Conservation (phyloP, 2,888 invertebrate genomes). For the Odontocerum albicorne region DNA sequence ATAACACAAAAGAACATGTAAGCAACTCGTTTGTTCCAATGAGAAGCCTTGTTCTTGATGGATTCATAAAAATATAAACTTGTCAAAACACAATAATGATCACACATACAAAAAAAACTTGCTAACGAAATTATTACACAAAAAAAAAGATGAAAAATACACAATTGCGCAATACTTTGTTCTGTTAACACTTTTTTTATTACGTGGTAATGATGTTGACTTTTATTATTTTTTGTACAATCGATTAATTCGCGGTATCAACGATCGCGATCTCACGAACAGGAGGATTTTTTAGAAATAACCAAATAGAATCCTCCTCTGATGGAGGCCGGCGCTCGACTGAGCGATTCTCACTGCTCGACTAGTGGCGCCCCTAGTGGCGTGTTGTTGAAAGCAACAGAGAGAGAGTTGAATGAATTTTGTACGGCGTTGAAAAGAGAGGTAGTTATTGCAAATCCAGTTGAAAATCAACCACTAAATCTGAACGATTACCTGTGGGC, state of each 20-base stretch:
- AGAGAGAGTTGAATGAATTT: not conserved
- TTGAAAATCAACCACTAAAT: slow-evolving; percentile 10
- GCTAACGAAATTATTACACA: not conserved
- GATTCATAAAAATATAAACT: too few species aligned
- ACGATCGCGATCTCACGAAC: slow-evolving; percentile 22
- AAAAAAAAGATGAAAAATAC: not conserved
- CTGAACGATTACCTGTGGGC: not conserved
- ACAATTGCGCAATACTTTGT: slow-evolving; percentile 1
- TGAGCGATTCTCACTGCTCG: slow-evolving; percentile 18
- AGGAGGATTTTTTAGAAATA: not conserved
- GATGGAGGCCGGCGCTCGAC: slow-evolving; percentile 25
- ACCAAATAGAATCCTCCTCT: not conserved
- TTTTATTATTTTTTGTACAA: slow-evolving; percentile 7
- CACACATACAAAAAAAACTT: not conserved
- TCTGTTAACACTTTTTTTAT: slow-evolving; percentile 8
- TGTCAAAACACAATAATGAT: not conserved
- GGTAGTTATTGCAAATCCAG: not conserved
- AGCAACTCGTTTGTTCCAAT: too few species aligned
- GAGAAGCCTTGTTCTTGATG: too few species aligned
- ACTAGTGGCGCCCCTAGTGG: slow-evolving; percentile 23
- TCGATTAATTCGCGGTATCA: slow-evolving; percentile 16
- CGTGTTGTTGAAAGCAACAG: not conserved
- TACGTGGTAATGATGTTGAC: slow-evolving; percentile 2
- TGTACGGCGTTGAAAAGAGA: slow-evolving; percentile 10
- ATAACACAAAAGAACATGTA: too few species aligned